A percentile compares a stretch with the other conserved stretches of the same genome.
These are phyloP conservation scores for Lutraria rhynchaena DNA, from an alignment of 1,140 invertebrate genomes.

Conservation along the genomic window DNA sequence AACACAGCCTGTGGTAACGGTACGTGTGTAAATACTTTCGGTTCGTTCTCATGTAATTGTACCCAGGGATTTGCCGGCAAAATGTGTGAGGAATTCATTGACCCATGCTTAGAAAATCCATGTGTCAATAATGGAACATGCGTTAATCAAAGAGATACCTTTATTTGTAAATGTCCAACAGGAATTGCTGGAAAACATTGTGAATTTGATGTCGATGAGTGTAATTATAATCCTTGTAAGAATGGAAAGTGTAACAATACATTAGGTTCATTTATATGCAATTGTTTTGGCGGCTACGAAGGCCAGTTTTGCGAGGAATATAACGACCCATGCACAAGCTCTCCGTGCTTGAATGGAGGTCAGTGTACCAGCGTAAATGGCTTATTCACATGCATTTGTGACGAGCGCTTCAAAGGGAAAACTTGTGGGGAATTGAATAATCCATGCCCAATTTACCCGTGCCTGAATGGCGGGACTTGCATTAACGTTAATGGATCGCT, in stretches of 20 bases:
- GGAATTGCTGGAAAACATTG: not conserved
- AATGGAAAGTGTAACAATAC: slow-evolving; percentile 85
- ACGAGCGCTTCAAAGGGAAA: not conserved
- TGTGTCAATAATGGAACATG: slow-evolving; percentile 11
- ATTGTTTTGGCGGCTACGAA: slow-evolving; percentile 85
- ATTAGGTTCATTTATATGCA: slow-evolving; percentile 95
- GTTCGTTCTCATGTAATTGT: slow-evolving; percentile 1
- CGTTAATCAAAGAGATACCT: not conserved
- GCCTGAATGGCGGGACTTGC: not conserved
- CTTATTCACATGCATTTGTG: slow-evolving; percentile 29
- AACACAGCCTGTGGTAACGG: not conserved
- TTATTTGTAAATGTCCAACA: not conserved
- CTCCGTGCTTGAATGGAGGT: not conserved
- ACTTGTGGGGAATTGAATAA: not conserved
- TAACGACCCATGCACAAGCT: not conserved
- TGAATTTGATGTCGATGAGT: not conserved
- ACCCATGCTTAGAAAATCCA: not conserved
- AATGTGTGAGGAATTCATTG: not conserved
- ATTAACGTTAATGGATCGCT: not conserved
- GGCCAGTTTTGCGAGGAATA: not conserved
- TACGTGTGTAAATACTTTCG: slow-evolving; percentile 52
- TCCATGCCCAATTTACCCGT: slow-evolving; percentile 27
- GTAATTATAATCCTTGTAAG: slow-evolving; percentile 90
- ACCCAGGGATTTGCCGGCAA: not conserved
- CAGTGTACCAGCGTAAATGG: slow-evolving; percentile 8